phyloP scores from a whole-genome alignment of 2,888 invertebrate species.

The Hofmannophila pseudospretella region DNA sequence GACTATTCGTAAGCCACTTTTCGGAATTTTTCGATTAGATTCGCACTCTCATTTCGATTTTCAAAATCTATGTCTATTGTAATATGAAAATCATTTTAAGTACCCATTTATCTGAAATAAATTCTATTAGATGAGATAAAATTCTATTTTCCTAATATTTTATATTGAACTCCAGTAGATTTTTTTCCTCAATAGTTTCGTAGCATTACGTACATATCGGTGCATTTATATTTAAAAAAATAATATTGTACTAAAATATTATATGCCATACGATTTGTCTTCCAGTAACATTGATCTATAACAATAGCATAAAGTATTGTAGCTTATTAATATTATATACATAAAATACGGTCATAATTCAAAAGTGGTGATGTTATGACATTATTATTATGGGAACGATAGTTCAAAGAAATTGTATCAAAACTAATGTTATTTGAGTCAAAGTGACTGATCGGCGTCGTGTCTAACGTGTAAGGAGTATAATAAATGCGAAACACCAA shows the following conservation, averaged over 20 bases:
- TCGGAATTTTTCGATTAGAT: constrained; percentile 29
- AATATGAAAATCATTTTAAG: constrained; percentile 30
- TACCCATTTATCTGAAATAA: constrained; percentile 47
- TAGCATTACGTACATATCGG: constrained; percentile 68
- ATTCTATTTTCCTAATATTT: constrained; percentile 74
- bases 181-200: constrained; percentile 59
- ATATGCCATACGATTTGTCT: constrained; percentile 79
- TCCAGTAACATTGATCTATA: constrained; percentile 76
- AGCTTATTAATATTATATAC: constrained; percentile 74
- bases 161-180: constrained; percentile 61
- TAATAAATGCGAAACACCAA: constrained; percentile 31
- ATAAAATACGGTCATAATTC: constrained; percentile 31
- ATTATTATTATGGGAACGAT: constrained; percentile 12
- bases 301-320: constrained; percentile 74
- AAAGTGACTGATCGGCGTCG: constrained; percentile 1
- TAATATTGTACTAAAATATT: constrained; percentile 59
- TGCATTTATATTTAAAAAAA: constrained; percentile 67
- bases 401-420: not conserved
- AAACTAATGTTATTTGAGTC: too few species aligned
- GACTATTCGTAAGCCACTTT: constrained; percentile 51
- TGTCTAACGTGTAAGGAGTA: constrained; percentile 13
- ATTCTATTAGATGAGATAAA: constrained; percentile 58
- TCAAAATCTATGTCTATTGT: constrained; percentile 19
- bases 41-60: constrained; percentile 35
- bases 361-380: constrained; percentile 53